phyloP scores from a whole-genome alignment of 2,888 invertebrate species.

The Hipparchia semele region DNA sequence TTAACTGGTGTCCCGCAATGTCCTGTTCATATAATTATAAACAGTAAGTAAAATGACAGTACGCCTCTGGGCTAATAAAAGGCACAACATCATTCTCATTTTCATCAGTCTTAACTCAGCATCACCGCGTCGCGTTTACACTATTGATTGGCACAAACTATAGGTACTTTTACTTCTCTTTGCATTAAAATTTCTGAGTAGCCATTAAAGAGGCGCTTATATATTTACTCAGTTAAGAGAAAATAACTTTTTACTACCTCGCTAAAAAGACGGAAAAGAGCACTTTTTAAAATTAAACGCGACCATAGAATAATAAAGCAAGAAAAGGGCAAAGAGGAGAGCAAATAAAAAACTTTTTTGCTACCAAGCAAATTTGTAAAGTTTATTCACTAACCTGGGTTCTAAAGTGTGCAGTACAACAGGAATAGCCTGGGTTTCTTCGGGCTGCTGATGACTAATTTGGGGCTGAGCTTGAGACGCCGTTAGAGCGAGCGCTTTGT shows the following conservation, averaged over 20 bases:
- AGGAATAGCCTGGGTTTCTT: conserved; percentile 47
- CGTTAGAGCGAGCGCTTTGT: conserved; percentile 90
- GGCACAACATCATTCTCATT: conserved; percentile 28
- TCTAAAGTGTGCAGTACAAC: conserved; percentile 53
- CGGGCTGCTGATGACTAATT: conserved; percentile 50
- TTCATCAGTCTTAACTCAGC: conserved; percentile 10
- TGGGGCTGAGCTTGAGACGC: conserved; percentile 71
- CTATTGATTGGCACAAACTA: conserved; percentile 4
- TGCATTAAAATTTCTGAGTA: not conserved
- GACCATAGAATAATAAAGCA: conserved; percentile 33
- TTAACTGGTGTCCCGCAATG: not conserved
- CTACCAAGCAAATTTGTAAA: conserved; percentile 24
- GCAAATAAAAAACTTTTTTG: conserved; percentile 38
- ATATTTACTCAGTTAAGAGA: conserved; percentile 9
- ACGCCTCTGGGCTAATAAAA: conserved; percentile 8
- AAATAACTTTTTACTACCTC: conserved; percentile 10
- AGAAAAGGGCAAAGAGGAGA: conserved; percentile 45
- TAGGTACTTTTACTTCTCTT: not conserved
- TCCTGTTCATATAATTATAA: not conserved
- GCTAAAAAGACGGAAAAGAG: conserved; percentile 12
- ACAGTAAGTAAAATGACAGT: not conserved
- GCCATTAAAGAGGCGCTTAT: not conserved
- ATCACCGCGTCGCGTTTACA: not conserved
- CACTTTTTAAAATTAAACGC: conserved; percentile 18
- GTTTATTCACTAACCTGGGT: conserved; percentile 62